Evolutionary conservation across 2,888 invertebrate genomes (phyloP), one percentile per base, ranked within the genome.

Genomic region (Dione vanillae): DNA sequence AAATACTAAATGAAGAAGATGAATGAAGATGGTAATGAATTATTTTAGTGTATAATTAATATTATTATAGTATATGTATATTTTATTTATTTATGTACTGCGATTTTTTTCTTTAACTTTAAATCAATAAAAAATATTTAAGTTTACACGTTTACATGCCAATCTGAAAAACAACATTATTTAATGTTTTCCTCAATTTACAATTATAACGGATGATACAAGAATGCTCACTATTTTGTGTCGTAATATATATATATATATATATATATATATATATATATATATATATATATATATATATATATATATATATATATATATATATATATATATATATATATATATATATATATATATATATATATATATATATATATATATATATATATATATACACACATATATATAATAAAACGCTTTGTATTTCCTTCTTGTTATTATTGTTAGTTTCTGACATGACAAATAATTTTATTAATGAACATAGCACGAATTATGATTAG

Each of bases 381-480:
- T n/a, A n/a, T n/a, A n/a, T n/a, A n/a, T n/a, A n/a, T n/a, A n/a
- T n/a, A n/a, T n/a, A n/a, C n/a, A n/a, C n/a, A n/a, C n/a, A n/a
- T n/a, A n/a, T n/a, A 64, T 19, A 19, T 35, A 37, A 19, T 64
- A 47, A 49, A 12, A 49, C 35, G 35, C 9, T 64, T 49, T 49
- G 47, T 64, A 49, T 37, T 64, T 64, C 64, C 64, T 64, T 19
- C 19, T 64, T 35, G 43, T 16, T 14, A 37, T 49, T 12, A 64
- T 64, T 64, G 64, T 64, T 64, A 40, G 37, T 37, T 9, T 19
- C 19, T 64, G 64, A 64, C 64, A 40, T 64, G 47, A 64, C 37
- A 49, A 64, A 64, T 64, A 64, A 64, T 49, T 64, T 64, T 49
- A 64, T 49, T 64, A 64, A 64, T 64, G 64, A 47, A 45, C 49